A percentile compares a stretch with the other conserved stretches of the same genome.
Conservation (phyloP, 2,113 vertebrate genomes). For the Sander lucioperca region DNA sequence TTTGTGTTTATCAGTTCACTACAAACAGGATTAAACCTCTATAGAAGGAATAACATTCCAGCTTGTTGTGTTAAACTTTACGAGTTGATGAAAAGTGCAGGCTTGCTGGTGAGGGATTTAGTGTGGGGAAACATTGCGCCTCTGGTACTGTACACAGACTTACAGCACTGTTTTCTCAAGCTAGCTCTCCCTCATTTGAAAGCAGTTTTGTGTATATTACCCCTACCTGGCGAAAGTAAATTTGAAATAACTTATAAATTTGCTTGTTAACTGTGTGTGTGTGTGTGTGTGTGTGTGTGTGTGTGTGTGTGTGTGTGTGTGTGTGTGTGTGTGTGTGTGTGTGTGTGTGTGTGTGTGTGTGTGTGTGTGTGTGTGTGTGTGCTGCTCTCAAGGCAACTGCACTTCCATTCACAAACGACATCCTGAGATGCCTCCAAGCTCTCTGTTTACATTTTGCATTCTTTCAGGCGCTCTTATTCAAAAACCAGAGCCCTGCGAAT, state of each 20-base stretch:
- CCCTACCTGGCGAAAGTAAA: conserved; percentile 41
- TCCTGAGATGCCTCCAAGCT: conserved; percentile 81
- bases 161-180: conserved; percentile 62
- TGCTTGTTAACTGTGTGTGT: conserved; percentile 9
- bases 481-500: conserved; percentile 86
- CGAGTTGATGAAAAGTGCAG: conserved; percentile 78
- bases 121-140: conserved; percentile 69
- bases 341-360: conserved; percentile 7
- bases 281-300: neutral
- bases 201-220: conserved; percentile 55
- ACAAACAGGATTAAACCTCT: conserved; percentile 71
- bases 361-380: neutral
- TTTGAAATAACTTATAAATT: conserved; percentile 32
- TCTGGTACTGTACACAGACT: conserved; percentile 69
- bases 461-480: conserved; percentile 85
- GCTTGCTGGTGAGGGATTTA: conserved; percentile 73
- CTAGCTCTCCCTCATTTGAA: conserved; percentile 47
- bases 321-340: neutral
- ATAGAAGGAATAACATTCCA: conserved; percentile 77
- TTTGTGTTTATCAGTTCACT: conserved; percentile 71
- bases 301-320: neutral
- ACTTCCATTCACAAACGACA: conserved; percentile 83
- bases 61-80: conserved; percentile 80
- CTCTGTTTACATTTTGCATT: conserved; percentile 87
- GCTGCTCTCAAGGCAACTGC: conserved; percentile 36